These are phyloP conservation scores for Orthosia gracilis DNA, from an alignment of 2,888 invertebrate species.

Conservation along the genomic window DNA sequence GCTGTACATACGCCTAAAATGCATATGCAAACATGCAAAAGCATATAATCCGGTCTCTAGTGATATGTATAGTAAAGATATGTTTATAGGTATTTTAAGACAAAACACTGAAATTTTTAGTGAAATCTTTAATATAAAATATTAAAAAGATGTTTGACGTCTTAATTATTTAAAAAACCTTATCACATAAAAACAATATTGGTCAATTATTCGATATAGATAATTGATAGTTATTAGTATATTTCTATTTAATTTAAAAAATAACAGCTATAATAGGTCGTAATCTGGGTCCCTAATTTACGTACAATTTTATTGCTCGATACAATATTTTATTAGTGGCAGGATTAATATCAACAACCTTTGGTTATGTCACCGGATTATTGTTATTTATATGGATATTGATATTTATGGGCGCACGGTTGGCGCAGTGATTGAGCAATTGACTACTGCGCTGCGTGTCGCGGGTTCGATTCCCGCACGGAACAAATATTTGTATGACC, in stretches of 20 bases:
- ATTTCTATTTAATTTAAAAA: background rate
- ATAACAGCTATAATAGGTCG: background rate
- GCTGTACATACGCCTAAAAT: no score
- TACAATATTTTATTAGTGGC: conserved; percentile 12
- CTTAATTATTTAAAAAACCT: conserved; percentile 20
- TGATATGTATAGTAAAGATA: background rate
- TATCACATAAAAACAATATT: conserved; percentile 36
- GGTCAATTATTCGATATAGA: conserved; percentile 13
- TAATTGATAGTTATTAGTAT: conserved; percentile 23
- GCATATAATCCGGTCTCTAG: no score
- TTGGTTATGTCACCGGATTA: no score
- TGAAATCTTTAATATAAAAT: conserved; percentile 43
- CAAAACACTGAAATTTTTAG: conserved; percentile 3
- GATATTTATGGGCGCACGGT: no score
- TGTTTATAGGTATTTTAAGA: background rate
- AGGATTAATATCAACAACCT: conserved; percentile 25
- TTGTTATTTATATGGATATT: no score
- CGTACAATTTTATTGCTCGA: conserved; percentile 13
- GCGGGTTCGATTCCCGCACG: no score
- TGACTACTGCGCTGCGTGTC: no score
- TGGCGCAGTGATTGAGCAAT: no score
- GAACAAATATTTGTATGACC: no score
- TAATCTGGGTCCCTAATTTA: background rate
- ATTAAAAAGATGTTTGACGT: conserved; percentile 20
- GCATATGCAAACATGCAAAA: no score